Percentiles rank a stretch among this genome's conserved stretches.
Conservation (phyloP, 1,140 invertebrate species). For the Atta colombica region DNA sequence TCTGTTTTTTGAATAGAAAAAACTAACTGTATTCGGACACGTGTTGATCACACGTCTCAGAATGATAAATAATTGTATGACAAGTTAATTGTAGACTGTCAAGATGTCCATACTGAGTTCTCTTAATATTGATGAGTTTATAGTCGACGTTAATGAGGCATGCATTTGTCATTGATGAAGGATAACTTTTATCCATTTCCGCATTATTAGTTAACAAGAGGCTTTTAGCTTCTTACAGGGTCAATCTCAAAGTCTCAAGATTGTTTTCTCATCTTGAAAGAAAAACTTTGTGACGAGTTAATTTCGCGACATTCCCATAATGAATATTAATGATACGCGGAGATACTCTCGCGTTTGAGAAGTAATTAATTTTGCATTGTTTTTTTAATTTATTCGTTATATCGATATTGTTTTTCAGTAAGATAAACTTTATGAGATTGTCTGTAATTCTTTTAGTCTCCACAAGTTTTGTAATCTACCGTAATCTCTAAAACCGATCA, state of each 20-base stretch:
- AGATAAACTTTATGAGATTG: background rate
- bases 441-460: background rate
- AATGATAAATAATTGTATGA: constrained; percentile 40
- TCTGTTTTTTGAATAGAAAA: background rate
- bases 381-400: background rate
- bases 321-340: constrained; percentile 15
- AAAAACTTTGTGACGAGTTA: constrained; percentile 29
- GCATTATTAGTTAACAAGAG: constrained; percentile 41
- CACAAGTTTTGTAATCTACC: constrained; percentile 2
- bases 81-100: constrained; percentile 29
- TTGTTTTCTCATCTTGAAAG: background rate
- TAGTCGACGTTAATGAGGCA: constrained; percentile 42
- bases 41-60: background rate
- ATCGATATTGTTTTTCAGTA: background rate
- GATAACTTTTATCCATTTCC: constrained; percentile 24
- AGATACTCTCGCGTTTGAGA: background rate
- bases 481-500: background rate
- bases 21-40: background rate
- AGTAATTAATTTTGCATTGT: background rate
- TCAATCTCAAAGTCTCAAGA: constrained; percentile 16
- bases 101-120: background rate
- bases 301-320: background rate
- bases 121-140: constrained; percentile 43
- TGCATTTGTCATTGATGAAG: constrained; percentile 7
- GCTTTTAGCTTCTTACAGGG: constrained; percentile 24